Evolutionary conservation across 2,888 invertebrate species (phyloP).

Genomic region (Hyles lineata): DNA sequence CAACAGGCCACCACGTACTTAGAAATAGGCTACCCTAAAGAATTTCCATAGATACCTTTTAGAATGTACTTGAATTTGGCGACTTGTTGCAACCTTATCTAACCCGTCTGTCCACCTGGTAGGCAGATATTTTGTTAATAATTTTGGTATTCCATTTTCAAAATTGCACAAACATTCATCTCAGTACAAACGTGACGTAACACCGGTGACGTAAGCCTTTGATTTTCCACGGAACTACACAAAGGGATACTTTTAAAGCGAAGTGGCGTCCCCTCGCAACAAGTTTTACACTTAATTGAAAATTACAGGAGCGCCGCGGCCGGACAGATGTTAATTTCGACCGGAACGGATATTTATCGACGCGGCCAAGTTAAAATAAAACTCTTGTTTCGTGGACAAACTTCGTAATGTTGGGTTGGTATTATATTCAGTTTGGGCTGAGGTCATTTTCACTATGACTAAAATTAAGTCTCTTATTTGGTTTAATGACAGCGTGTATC

Average conservation of each 20-base stretch:
- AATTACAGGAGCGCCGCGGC: conserved; percentile 33
- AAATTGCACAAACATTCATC: background rate
- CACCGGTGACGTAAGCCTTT: conserved; percentile 12
- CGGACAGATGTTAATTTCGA: conserved; percentile 32
- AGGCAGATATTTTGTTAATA: background rate
- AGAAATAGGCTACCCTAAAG: no score
- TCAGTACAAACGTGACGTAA: background rate
- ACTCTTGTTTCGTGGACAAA: background rate
- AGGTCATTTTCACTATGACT: background rate
- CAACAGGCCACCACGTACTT: no score
- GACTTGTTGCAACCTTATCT: no score
- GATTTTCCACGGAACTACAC: conserved; percentile 21
- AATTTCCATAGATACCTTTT: no score
- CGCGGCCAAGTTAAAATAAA: conserved; percentile 38
- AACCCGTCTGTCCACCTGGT: no score
- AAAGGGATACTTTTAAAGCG: conserved; percentile 21
- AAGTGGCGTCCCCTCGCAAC: conserved; percentile 19
- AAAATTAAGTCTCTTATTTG: no score
- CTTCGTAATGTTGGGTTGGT: background rate
- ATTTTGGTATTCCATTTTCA: background rate
- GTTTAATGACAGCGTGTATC: no score
- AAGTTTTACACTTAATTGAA: conserved; percentile 34
- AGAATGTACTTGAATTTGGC: no score
- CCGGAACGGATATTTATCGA: conserved; percentile 45
- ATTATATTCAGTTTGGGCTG: background rate